Evolutionary conservation across 2,113 vertebrate species (phyloP).

Genomic region (Notarius quadriscutis): DNA sequence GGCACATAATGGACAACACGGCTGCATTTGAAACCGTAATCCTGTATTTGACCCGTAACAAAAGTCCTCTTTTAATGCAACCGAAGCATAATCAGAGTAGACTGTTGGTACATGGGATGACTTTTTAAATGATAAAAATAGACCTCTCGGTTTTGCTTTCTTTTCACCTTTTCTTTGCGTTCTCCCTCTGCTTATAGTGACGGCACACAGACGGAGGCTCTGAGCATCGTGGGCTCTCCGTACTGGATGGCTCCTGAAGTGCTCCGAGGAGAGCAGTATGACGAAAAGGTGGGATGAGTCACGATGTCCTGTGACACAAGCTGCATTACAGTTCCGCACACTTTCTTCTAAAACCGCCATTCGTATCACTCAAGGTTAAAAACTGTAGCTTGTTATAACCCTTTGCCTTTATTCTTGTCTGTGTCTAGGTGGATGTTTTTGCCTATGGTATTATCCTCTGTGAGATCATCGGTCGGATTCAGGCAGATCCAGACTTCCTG

Average conservation of each 20-base stretch:
- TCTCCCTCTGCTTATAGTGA: conserved; percentile 70
- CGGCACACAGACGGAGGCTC: conserved; percentile 75
- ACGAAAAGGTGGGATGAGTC: conserved; percentile 84
- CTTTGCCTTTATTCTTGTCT: neutral
- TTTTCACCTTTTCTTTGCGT: neutral
- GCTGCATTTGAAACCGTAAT: neutral
- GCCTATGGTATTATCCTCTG: conserved; percentile 93
- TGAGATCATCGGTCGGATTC: conserved; percentile 89
- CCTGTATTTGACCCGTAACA: neutral
- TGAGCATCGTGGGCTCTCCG: conserved; percentile 92
- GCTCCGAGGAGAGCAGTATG: conserved; percentile 86
- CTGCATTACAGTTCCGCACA: neutral
- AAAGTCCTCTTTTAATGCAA: neutral
- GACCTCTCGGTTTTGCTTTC: neutral
- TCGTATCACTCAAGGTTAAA: neutral
- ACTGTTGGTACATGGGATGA: neutral
- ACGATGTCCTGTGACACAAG: neutral
- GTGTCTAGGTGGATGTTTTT: conserved; percentile 79
- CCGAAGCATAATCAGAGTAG: neutral
- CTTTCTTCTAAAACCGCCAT: no score
- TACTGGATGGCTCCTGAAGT: conserved; percentile 98
- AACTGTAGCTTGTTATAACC: neutral
- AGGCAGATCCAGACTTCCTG: conserved; percentile 91
- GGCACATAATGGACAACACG: neutral
- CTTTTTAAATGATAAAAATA: neutral